Evolutionary conservation across 2,797 vertebrate genomes (phyloP).

Genomic region (Schizothorax lantsangensis): DNA sequence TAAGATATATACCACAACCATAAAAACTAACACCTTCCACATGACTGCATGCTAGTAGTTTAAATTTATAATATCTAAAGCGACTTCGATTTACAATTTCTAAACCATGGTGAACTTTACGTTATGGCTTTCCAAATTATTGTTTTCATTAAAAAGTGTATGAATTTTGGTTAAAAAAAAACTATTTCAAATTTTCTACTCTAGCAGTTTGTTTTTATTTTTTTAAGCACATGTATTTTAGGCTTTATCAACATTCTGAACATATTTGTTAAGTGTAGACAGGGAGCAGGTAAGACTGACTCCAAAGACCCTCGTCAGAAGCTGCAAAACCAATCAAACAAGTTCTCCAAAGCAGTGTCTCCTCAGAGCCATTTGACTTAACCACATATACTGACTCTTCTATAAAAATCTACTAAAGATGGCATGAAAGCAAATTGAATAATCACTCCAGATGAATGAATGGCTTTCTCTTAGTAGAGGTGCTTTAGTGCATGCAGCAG

Average conservation of each 20-base stretch:
- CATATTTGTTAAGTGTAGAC: conserved; percentile 19
- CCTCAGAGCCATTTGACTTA: conserved; percentile 39
- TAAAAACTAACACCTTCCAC: not conserved
- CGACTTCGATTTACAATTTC: not conserved
- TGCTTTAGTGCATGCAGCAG: conserved; percentile 73
- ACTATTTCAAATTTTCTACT: no score
- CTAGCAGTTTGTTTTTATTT: no score
- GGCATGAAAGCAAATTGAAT: conserved; percentile 67
- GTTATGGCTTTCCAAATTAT: not conserved
- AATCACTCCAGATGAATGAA: conserved; percentile 75
- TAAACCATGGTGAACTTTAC: not conserved
- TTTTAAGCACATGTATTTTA: not conserved
- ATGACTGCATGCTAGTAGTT: conserved; percentile 1
- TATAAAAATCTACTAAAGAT: conserved; percentile 67
- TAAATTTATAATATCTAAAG: not conserved
- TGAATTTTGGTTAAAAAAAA: not conserved
- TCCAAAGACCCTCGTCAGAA: conserved; percentile 9
- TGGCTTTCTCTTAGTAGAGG: conserved; percentile 71
- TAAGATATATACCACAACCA: not conserved
- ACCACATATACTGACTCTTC: conserved; percentile 41
- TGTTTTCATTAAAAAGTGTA: not conserved
- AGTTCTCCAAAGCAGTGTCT: not conserved
- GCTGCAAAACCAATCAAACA: conserved; percentile 38
- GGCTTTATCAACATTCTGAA: not conserved
- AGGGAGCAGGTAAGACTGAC: not conserved